Evolutionary conservation across 2,113 vertebrate species (phyloP).

Genomic region (Leptobrachium leishanense): DNA sequence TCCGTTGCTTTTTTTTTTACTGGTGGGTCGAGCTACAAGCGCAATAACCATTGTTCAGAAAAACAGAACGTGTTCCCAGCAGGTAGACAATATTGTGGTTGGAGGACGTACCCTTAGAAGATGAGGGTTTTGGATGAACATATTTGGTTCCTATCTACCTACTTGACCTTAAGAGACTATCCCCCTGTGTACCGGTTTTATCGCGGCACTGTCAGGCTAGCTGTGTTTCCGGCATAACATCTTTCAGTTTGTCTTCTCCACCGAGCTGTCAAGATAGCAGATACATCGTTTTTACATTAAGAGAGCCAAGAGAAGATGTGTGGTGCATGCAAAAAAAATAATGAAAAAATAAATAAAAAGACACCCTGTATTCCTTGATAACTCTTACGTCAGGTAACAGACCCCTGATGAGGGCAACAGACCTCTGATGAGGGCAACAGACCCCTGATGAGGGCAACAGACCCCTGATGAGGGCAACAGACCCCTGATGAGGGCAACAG

Average conservation of each 20-base stretch:
- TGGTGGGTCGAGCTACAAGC: too few relatives aligned
- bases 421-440: too few relatives aligned
- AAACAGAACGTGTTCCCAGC: too few relatives aligned
- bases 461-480: too few relatives aligned
- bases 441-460: too few relatives aligned
- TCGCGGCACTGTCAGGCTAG: constrained; percentile 25
- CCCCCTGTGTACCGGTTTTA: constrained; percentile 33
- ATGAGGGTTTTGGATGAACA: neutral
- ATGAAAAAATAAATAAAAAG: too few relatives aligned
- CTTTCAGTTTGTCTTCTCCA: constrained; percentile 2
- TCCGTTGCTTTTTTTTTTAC: too few relatives aligned
- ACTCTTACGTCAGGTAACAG: neutral
- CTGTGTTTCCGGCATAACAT: constrained; percentile 17
- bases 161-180: constrained; percentile 13
- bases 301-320: constrained; percentile 1
- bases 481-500: too few relatives aligned
- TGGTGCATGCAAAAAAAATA: neutral
- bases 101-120: too few relatives aligned
- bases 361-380: neutral
- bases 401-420: too few relatives aligned
- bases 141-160: constrained; percentile 17
- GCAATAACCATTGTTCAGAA: too few relatives aligned
- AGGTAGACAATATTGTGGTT: too few relatives aligned
- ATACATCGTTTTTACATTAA: constrained; percentile 33
- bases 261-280: constrained; percentile 35